Percentiles rank a stretch among this genome's conserved stretches.
Conservation (phyloP, 2,888 invertebrate genomes). For the Cyrtodaria siliqua region DNA sequence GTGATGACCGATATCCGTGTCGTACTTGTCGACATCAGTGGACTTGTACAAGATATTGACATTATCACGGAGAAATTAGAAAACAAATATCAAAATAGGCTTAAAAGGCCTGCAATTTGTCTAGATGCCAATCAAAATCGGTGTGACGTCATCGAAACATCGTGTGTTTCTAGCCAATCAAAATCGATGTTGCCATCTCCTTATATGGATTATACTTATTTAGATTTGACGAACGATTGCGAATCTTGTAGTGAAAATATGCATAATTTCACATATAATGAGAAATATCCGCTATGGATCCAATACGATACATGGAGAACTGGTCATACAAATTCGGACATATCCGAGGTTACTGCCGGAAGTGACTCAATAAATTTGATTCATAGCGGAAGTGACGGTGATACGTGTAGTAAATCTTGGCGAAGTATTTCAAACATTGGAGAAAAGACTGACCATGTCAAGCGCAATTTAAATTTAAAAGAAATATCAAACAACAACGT, state of each 20-base stretch:
- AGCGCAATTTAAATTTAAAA: no score
- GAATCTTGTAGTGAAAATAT: conserved; percentile 35
- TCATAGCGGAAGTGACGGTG: conserved; percentile 30
- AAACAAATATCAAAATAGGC: conserved; percentile 11
- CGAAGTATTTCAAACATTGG: conserved; percentile 29
- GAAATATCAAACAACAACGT: conserved; percentile 1
- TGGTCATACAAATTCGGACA: conserved; percentile 34
- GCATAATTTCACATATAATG: conserved; percentile 39
- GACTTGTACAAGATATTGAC: conserved; percentile 46
- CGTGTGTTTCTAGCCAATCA: conserved; percentile 23
- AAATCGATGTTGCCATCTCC: conserved; percentile 40
- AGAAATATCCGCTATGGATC: conserved; percentile 61
- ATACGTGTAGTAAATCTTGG: conserved; percentile 48
- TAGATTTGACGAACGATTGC: conserved; percentile 46
- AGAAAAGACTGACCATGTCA: neutral
- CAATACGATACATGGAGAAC: conserved; percentile 52
- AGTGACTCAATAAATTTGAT: conserved; percentile 28
- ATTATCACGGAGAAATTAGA: conserved; percentile 31
- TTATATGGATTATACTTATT: conserved; percentile 52
- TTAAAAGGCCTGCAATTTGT: conserved; percentile 1
- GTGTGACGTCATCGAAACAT: conserved; percentile 31
- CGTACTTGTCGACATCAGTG: conserved; percentile 40
- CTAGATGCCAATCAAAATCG: conserved; percentile 48
- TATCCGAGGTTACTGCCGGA: conserved; percentile 52
- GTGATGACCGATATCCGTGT: conserved; percentile 46